These are phyloP conservation scores for Solea solea DNA, from an alignment of 2,113 vertebrate species.

Conservation along the genomic window DNA sequence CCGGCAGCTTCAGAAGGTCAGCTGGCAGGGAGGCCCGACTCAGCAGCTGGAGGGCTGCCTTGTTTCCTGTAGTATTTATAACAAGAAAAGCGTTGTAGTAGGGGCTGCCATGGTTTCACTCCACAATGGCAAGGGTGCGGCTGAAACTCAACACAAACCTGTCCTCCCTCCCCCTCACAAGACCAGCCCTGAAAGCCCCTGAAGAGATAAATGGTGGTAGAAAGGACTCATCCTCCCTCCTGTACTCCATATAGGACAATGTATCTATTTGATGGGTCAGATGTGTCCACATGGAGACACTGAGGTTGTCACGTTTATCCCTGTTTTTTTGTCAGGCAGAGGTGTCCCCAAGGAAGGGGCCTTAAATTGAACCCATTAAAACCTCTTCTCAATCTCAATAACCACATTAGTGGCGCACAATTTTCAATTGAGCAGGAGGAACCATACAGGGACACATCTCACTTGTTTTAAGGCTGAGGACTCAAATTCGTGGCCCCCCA, in stretches of 20 bases:
- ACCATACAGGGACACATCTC: too few relatives aligned
- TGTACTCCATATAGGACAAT: constrained; percentile 9
- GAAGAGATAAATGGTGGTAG: constrained; percentile 4
- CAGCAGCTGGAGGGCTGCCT: constrained; percentile 47
- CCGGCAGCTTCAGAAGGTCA: constrained; percentile 17
- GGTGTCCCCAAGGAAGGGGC: background rate
- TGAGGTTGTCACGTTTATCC: background rate
- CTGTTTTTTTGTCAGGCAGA: background rate
- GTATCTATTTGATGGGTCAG: background rate
- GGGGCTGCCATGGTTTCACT: constrained; percentile 35
- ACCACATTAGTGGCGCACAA: too few relatives aligned
- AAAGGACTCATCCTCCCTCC: constrained; percentile 15
- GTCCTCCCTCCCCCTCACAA: constrained; percentile 7
- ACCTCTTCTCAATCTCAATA: too few relatives aligned
- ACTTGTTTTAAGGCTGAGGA: too few relatives aligned
- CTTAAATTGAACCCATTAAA: background rate
- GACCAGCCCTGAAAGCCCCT: constrained; percentile 16
- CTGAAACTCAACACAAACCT: constrained; percentile 52
- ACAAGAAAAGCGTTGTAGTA: constrained; percentile 21
- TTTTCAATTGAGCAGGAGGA: too few relatives aligned
- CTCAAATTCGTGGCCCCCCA: too few relatives aligned
- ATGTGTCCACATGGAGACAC: constrained; percentile 1
- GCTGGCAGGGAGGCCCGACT: constrained; percentile 10
- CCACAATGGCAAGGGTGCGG: constrained; percentile 54
- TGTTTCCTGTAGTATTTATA: constrained; percentile 58